phyloP scores from a whole-genome alignment of 2,888 invertebrate species.

The Philopedon plagiatum region DNA sequence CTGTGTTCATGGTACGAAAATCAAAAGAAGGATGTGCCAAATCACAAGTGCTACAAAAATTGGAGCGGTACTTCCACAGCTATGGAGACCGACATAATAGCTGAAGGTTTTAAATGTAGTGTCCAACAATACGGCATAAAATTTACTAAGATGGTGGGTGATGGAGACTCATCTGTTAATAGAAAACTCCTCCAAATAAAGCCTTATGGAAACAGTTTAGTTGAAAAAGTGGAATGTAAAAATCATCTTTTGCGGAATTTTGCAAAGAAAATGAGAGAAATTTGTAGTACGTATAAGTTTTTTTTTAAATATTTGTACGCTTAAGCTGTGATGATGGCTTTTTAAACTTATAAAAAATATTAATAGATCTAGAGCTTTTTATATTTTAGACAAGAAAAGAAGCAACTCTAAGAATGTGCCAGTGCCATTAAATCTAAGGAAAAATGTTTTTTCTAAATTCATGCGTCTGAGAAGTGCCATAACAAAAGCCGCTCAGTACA shows the following conservation, averaged over 20 bases:
- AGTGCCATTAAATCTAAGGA: neutral
- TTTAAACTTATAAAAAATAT: too few species aligned
- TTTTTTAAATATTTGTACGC: too few species aligned
- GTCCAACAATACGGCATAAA: slow-evolving; percentile 57
- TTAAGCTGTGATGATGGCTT: too few species aligned
- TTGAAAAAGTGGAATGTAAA: slow-evolving; percentile 61
- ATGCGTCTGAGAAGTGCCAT: neutral
- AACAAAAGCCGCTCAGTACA: slow-evolving; percentile 14
- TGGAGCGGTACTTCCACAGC: slow-evolving; percentile 59
- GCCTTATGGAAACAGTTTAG: too few species aligned
- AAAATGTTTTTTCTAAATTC: too few species aligned
- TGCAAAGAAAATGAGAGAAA: slow-evolving; percentile 38
- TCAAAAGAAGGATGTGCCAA: slow-evolving; percentile 54
- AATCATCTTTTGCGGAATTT: slow-evolving; percentile 49
- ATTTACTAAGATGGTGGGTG: slow-evolving; percentile 60
- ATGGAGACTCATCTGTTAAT: too few species aligned
- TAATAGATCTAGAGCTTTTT: neutral
- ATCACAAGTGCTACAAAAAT: too few species aligned
- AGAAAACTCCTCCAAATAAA: slow-evolving; percentile 53
- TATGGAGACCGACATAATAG: slow-evolving; percentile 62
- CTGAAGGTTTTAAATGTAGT: slow-evolving; percentile 59
- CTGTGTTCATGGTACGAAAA: slow-evolving; percentile 56
- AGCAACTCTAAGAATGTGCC: slow-evolving; percentile 17
- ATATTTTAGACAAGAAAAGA: slow-evolving; percentile 1
- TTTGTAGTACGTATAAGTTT: slow-evolving; percentile 17